Percentiles rank a stretch among this genome's conserved stretches.
Evolutionary conservation across 2,888 invertebrate species (phyloP).

Genomic region (Drosophila yooni): DNA sequence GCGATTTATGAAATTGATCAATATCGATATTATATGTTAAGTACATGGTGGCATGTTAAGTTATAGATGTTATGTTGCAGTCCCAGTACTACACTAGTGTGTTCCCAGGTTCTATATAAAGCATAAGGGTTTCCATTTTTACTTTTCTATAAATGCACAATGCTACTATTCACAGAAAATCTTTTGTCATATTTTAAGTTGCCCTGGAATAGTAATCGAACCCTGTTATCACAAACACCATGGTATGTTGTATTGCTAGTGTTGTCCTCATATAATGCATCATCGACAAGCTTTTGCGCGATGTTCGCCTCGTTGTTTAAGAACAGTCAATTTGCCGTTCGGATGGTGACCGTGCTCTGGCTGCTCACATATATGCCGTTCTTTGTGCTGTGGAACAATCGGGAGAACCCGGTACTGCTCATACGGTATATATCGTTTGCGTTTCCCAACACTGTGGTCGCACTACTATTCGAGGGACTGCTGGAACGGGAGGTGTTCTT

Average conservation of each 20-base stretch:
- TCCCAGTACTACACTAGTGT: background rate
- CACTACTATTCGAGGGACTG: conserved; percentile 75
- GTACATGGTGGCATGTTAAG: background rate
- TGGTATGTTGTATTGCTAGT: conserved; percentile 89
- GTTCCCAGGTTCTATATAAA: background rate
- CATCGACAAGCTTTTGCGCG: conserved; percentile 90
- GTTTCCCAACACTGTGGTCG: conserved; percentile 91
- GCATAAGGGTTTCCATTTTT: background rate
- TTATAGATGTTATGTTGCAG: background rate
- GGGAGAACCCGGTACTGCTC: conserved; percentile 11
- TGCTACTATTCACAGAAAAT: background rate
- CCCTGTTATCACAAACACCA: conserved; percentile 89
- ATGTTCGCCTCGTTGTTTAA: conserved; percentile 91
- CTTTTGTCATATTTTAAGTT: conserved; percentile 40
- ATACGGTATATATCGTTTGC: conserved; percentile 80
- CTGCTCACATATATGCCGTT: conserved; percentile 90
- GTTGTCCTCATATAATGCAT: conserved; percentile 88
- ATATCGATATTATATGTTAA: background rate
- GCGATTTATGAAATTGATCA: background rate
- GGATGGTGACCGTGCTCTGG: conserved; percentile 90
- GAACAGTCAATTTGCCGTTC: conserved; percentile 90
- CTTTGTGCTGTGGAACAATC: conserved; percentile 86
- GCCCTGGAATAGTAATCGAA: conserved; percentile 85
- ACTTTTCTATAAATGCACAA: background rate
- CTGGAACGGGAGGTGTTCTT: conserved; percentile 55